Base-by-base conservation (phyloP, 1,140 invertebrate genomes). In the Cherax quadricarinatus region DNA sequence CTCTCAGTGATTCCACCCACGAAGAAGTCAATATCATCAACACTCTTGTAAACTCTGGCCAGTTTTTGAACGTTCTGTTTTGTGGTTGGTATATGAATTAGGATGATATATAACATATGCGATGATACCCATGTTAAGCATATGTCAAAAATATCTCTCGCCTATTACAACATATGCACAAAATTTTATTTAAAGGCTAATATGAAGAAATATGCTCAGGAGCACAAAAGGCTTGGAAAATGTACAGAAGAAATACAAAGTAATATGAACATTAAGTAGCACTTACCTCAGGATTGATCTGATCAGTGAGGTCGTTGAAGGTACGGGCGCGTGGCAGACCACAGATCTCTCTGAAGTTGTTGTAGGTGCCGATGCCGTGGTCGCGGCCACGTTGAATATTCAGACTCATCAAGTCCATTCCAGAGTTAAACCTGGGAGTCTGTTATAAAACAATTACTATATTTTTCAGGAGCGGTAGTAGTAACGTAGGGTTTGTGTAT, bases 21-120 rank as follows among this genome's bases (percentile, higher is more conserved):
- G 88, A 98, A 96, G 1, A 98, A 95, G 94, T 99, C 98, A 30
- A 98, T 96, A 94, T 98, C 98, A 60, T 96, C 95, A 62, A 97
- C 96, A 93, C 96, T 95, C 51, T 95, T 95, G 94, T 97, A 97
- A 3, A 97, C 94, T 0, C 94, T 92, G 81, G 96, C 94, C 1
- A 98, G 95, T 92, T 96, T 62, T 9, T 41, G n/a, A 4, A 87
- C 80, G n/a, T 87, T 88, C 92, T 93, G 89, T 21, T 62, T 16
- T 6, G 70, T 5, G n/a, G n/a, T 12, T 18, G 5, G 66, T n/a
- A 18, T 5, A 18, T 6, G 1, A 5, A 18, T 70, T n/a, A n/a
- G 66, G 1, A 21, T 70, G 21, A 21, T 70, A 2, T 18, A 41
- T 41, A n/a, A n/a, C n/a, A n/a, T n/a, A n/a, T n/a, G n/a, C n/a